These are phyloP conservation scores for Eulemur macaco DNA, from an alignment of 2,113 vertebrate species.

Conservation along the genomic window DNA sequence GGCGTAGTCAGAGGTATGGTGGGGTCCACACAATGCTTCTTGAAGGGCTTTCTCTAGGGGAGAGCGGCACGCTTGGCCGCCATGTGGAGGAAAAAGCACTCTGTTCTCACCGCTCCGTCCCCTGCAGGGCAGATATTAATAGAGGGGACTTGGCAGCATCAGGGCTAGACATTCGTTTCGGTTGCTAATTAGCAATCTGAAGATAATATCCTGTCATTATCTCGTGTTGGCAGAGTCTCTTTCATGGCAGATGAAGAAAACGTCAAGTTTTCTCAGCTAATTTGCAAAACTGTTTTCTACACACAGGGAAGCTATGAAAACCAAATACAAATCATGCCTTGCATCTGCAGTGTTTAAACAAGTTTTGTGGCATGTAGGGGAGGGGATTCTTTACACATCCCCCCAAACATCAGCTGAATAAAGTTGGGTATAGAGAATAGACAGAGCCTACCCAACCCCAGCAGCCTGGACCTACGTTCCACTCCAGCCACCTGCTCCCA, in stretches of 20 bases:
- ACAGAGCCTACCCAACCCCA: neutral
- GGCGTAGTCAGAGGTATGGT: neutral
- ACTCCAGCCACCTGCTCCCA: neutral
- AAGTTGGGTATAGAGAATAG: neutral
- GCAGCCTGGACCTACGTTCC: neutral
- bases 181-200: constrained; percentile 48
- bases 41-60: neutral
- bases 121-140: neutral
- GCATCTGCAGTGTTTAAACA: neutral
- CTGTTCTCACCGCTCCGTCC: neutral
- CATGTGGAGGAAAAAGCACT: neutral
- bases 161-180: constrained; percentile 17
- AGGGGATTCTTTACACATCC: neutral
- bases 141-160: constrained; percentile 41
- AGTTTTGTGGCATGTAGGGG: neutral
- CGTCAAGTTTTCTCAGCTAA: constrained; percentile 52
- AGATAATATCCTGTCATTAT: constrained; percentile 71
- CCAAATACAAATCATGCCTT: constrained; percentile 54
- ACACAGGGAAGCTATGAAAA: constrained; percentile 53
- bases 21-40: neutral
- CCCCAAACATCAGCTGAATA: neutral
- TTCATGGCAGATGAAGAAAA: constrained; percentile 65
- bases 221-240: constrained; percentile 57
- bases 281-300: constrained; percentile 65
- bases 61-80: neutral